phyloP scores from a whole-genome alignment of 2,113 vertebrate species.

The Peromyscus californicus region DNA sequence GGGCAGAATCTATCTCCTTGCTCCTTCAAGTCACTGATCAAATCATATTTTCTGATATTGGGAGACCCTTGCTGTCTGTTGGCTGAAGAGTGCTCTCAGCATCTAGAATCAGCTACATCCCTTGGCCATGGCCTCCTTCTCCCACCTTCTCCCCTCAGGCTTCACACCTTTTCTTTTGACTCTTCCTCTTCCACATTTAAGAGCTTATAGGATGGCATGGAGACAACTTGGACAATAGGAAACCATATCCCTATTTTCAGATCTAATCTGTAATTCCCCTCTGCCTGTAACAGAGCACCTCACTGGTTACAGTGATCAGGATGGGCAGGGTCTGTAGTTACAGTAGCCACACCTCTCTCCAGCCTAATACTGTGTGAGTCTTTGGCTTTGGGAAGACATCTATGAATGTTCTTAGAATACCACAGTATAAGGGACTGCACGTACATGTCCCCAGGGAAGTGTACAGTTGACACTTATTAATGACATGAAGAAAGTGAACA shows the following conservation, averaged over 20 bases:
- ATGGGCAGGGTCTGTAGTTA: not conserved
- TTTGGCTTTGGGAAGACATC: not conserved
- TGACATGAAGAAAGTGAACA: not conserved
- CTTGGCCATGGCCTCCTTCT: not conserved
- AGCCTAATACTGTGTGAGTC: not conserved
- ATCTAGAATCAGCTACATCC: not conserved
- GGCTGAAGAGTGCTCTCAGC: not conserved
- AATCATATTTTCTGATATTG: not conserved
- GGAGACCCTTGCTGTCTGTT: not conserved
- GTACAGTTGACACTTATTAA: not conserved
- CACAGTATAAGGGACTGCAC: not conserved
- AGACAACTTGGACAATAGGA: not conserved
- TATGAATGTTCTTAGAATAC: not conserved
- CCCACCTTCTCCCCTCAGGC: not conserved
- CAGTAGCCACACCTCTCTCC: not conserved
- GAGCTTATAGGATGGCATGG: not conserved
- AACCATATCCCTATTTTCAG: not conserved
- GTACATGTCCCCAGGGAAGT: not conserved
- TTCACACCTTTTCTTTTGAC: not conserved
- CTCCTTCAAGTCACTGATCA: not conserved
- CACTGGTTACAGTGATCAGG: not conserved
- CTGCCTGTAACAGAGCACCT: not conserved
- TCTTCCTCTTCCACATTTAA: not conserved
- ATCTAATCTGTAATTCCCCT: not conserved
- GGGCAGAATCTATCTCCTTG: not conserved